Evolutionary conservation across 2,888 invertebrate species (phyloP).

Genomic region (Pilophorus perplexus): DNA sequence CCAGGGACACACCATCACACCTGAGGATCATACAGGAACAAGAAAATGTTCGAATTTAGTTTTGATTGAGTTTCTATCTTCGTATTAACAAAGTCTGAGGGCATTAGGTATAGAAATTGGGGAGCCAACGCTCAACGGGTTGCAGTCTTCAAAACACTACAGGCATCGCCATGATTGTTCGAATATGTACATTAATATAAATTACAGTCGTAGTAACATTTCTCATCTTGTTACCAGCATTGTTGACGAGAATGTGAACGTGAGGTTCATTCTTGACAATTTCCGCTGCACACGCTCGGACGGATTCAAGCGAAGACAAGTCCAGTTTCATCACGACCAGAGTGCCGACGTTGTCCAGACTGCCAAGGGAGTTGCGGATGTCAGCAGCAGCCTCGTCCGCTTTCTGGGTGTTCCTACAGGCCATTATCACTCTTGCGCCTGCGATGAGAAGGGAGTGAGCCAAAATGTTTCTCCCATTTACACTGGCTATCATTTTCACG

Average conservation of each 20-base stretch:
- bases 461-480: neutral
- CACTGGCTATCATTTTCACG: neutral
- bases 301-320: conserved; percentile 53
- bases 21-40: conserved; percentile 46
- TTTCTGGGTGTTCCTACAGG: conserved; percentile 54
- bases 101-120: too few species aligned
- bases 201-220: too few species aligned
- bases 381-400: conserved; percentile 52
- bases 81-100: too few species aligned
- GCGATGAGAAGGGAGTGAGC: neutral
- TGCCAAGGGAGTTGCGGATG: conserved; percentile 44
- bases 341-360: conserved; percentile 16
- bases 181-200: too few species aligned
- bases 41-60: too few species aligned
- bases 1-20: conserved; percentile 55
- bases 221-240: too few species aligned
- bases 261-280: conserved; percentile 50
- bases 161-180: too few species aligned
- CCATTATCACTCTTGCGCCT: conserved; percentile 55
- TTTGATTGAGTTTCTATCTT: too few species aligned
- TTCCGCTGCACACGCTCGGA: conserved; percentile 53
- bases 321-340: conserved; percentile 55
- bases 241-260: conserved; percentile 52
- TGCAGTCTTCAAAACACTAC: too few species aligned
- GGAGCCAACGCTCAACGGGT: too few species aligned